Evolutionary conservation across 30 jellyfish, hydroid and myxozoan genomes (phyloP).

Genomic region (Pelagia noctiluca): DNA sequence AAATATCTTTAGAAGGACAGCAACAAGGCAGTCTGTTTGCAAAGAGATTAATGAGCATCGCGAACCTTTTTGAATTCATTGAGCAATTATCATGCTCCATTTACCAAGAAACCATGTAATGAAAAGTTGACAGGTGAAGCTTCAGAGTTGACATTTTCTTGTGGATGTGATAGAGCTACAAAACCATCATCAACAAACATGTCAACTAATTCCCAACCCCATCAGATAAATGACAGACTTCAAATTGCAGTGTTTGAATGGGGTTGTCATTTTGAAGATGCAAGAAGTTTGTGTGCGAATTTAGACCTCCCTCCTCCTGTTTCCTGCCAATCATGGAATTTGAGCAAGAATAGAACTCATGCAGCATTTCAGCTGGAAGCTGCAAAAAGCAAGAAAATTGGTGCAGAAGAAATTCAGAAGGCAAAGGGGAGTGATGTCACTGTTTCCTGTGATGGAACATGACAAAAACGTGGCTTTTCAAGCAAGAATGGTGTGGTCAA

Average conservation of each 20-base stretch:
- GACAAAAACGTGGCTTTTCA: slow-evolving; percentile 39
- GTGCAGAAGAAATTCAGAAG: not conserved
- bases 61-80: too few species aligned
- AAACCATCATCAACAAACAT: not conserved
- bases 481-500: slow-evolving; percentile 52
- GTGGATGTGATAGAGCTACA: too few species aligned
- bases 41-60: too few species aligned
- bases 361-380: slow-evolving; percentile 26
- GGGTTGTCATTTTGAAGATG: slow-evolving; percentile 45
- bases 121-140: too few species aligned
- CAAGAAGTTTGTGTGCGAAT: slow-evolving; percentile 31
- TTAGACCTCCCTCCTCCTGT: slow-evolving; percentile 52
- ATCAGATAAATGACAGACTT: slow-evolving; percentile 46
- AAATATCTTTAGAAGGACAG: too few species aligned
- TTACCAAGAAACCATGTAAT: too few species aligned
- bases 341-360: slow-evolving; percentile 19
- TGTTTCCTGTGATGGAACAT: slow-evolving; percentile 48
- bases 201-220: not conserved
- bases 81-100: too few species aligned
- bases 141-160: too few species aligned
- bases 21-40: too few species aligned
- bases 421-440: slow-evolving; percentile 24
- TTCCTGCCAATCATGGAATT: slow-evolving; percentile 11
- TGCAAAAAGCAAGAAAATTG: slow-evolving; percentile 18
- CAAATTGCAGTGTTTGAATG: slow-evolving; percentile 29